Evolutionary conservation across 2,888 invertebrate genomes (phyloP).

Genomic region (Blomia tropicalis): DNA sequence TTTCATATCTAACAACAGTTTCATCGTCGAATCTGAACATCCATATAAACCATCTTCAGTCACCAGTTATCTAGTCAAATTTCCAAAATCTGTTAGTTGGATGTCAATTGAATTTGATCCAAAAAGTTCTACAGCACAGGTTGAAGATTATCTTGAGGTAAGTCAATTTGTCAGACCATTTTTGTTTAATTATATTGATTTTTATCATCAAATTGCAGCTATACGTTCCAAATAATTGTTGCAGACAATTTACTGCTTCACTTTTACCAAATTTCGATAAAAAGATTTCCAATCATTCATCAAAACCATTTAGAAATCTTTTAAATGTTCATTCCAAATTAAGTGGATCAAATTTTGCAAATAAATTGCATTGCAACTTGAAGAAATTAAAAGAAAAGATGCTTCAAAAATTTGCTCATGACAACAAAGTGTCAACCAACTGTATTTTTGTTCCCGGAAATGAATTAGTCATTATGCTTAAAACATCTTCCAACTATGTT

Average conservation of each 20-base stretch:
- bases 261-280: neutral
- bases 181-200: neutral
- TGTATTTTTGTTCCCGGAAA: slow-evolving; percentile 69
- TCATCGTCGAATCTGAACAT: slow-evolving; percentile 87
- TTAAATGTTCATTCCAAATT: neutral
- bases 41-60: slow-evolving; percentile 80
- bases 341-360: neutral
- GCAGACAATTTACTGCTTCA: neutral
- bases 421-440: slow-evolving; percentile 63
- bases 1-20: slow-evolving; percentile 38
- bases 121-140: slow-evolving; percentile 75
- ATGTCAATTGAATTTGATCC: slow-evolving; percentile 82
- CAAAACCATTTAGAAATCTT: neutral
- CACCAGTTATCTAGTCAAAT: slow-evolving; percentile 67
- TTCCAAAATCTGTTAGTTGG: slow-evolving; percentile 76
- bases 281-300: no score
- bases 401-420: neutral
- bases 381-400: neutral
- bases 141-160: slow-evolving; percentile 59
- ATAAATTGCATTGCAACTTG: neutral
- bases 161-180: slow-evolving; percentile 37
- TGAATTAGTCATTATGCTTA: slow-evolving; percentile 81
- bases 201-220: slow-evolving; percentile 1
- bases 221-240: slow-evolving; percentile 12
- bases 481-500: slow-evolving; percentile 85